phyloP scores from a whole-genome alignment of 2,888 invertebrate species.

The Limnephilus rhombicus region DNA sequence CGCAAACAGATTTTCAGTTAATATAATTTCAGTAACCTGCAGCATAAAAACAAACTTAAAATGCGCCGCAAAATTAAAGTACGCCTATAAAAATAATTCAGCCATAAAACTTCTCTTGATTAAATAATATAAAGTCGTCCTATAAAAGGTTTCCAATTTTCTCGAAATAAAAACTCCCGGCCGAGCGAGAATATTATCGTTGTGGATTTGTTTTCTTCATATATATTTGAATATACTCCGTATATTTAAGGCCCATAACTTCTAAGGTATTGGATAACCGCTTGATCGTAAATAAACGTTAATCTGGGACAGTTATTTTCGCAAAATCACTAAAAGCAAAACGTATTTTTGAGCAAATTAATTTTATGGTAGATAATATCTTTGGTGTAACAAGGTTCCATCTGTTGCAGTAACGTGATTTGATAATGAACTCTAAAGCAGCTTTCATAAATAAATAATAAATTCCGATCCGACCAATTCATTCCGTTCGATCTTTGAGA shows the following conservation, averaged over 20 bases:
- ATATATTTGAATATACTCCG: background rate
- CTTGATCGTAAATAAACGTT: background rate
- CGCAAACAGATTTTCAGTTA: background rate
- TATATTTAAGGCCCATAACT: background rate
- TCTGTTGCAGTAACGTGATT: too few species aligned
- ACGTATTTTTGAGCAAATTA: background rate
- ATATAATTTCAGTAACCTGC: background rate
- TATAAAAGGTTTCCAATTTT: background rate
- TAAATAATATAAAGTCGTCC: background rate
- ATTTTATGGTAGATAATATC: background rate
- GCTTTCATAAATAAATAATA: too few species aligned
- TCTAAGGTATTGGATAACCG: background rate
- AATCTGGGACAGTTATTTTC: background rate
- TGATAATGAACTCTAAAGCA: too few species aligned
- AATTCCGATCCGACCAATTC: too few species aligned
- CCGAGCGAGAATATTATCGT: background rate
- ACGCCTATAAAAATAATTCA: background rate
- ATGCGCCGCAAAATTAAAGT: background rate
- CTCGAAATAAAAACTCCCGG: background rate
- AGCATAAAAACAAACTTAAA: background rate
- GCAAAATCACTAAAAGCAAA: too few species aligned
- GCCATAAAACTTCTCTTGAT: background rate
- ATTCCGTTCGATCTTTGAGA: too few species aligned
- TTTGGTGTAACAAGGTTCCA: too few species aligned
- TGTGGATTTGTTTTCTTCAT: background rate